These are phyloP conservation scores for Melopsittacus undulatus DNA, from an alignment of 2,797 vertebrate species.

Conservation along the genomic window DNA sequence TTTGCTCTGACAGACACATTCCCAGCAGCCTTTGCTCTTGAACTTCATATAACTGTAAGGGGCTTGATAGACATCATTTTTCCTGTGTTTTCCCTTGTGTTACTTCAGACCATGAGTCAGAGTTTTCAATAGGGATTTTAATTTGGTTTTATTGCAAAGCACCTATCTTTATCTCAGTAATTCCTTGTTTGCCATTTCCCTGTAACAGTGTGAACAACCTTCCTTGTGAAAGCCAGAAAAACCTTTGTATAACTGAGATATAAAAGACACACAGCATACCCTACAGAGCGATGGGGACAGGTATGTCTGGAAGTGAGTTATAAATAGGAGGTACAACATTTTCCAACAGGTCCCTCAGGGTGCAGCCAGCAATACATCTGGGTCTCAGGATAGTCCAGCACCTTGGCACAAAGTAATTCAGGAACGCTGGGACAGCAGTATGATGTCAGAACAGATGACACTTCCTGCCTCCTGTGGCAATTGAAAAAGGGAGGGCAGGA, in stretches of 20 bases:
- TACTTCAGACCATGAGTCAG: background rate
- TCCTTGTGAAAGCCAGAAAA: background rate
- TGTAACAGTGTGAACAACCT: background rate
- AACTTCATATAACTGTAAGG: background rate
- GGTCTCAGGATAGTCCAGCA: background rate
- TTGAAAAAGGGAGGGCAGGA: background rate
- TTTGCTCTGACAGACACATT: background rate
- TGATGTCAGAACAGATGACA: rapidly evolving
- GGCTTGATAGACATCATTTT: background rate
- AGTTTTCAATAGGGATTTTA: background rate
- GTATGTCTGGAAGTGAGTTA: background rate
- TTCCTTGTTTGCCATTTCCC: background rate
- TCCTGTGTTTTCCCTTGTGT: background rate
- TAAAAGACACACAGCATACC: background rate
- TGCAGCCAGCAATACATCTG: background rate
- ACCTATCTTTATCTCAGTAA: background rate
- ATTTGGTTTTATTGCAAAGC: background rate
- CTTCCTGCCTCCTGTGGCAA: background rate
- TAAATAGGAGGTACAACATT: background rate
- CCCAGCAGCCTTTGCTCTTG: background rate
- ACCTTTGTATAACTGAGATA: background rate
- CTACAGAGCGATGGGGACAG: background rate
- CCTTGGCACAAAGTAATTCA: background rate
- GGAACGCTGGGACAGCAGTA: background rate
- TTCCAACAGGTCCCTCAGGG: background rate